Percentiles rank a stretch among this genome's conserved stretches.
Evolutionary conservation across 2,113 vertebrate genomes (phyloP).

Genomic region (Entomyzon cyanotis): DNA sequence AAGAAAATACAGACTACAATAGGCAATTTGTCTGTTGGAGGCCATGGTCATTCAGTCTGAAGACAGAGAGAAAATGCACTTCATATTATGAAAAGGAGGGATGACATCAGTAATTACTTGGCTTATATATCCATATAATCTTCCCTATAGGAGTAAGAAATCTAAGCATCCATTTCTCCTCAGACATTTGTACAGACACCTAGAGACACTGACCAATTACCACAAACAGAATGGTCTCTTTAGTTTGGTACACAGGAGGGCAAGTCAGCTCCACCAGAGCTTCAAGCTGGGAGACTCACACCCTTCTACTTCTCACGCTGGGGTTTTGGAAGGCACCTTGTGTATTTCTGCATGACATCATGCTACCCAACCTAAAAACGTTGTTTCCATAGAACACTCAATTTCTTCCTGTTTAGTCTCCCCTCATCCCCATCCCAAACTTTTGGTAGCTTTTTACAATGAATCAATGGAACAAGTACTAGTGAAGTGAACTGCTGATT

Average conservation of each 20-base stretch:
- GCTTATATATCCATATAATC: background rate
- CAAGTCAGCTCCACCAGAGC: background rate
- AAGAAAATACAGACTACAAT: background rate
- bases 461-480: background rate
- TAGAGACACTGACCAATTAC: background rate
- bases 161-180: background rate
- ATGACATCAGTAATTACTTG: background rate
- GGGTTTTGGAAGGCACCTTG: background rate
- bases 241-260: background rate
- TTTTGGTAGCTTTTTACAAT: background rate
- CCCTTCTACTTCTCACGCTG: background rate
- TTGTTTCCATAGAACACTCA: background rate
- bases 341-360: background rate
- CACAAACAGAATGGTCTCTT: background rate
- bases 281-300: background rate
- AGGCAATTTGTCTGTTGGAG: background rate
- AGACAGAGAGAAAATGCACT: background rate
- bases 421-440: background rate
- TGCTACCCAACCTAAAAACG: background rate
- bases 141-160: background rate
- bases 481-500: background rate
- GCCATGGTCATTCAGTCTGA: background rate
- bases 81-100: background rate
- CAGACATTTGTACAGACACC: background rate
- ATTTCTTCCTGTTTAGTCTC: slow-evolving; percentile 21